Evolutionary conservation across 2,888 invertebrate genomes (phyloP), one percentile per base, ranked within the genome.

Genomic region (Baccha elongata): DNA sequence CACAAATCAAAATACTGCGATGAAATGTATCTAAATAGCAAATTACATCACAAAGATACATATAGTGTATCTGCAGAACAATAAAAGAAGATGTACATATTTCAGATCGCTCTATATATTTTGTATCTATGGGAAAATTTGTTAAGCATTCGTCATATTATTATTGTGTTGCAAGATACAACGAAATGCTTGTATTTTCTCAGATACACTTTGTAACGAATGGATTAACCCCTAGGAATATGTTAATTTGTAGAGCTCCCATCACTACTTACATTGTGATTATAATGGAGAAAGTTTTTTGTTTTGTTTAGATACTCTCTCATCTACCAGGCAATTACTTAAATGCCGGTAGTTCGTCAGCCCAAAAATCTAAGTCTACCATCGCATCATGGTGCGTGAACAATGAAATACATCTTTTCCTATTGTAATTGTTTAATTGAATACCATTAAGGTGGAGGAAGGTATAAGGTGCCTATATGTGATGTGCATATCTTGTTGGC

Each of bases 211-310:
- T n/a, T n/a, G 23, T 23, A 4, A 4, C 35, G 10, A 35, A 35
- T 35, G 35, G 35, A 4, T 35, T 35, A 35, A 35, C 35, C 35
- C n/a, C 35, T 35, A 3, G 35, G 8, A 35, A 35, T 8, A 35
- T 35, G 35, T 35, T 35, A 35, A 35, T 35, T 35, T 35, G 11
- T 8, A 3, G 35, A 11, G 35, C 35, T 35, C 6, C 35, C n/a
- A 35, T n/a, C n/a, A n/a, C n/a, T 11, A 35, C 35, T 35, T 35
- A 10, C 10, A 35, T 8, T 40, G 37, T 13, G 13, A 44, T 7
- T 44, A 44, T 44, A 60, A 60, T 44, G 29, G 60, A 44, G 60
- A 60, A 60, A 60, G 60, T 46, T 46, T 46, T 19, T 46, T 46
- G n/a, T 29, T 44, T 60, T 29, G 23, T 37, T 52, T 26, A 58